Base-by-base conservation (phyloP, 2,888 invertebrate species). In the Globia sparganii region DNA sequence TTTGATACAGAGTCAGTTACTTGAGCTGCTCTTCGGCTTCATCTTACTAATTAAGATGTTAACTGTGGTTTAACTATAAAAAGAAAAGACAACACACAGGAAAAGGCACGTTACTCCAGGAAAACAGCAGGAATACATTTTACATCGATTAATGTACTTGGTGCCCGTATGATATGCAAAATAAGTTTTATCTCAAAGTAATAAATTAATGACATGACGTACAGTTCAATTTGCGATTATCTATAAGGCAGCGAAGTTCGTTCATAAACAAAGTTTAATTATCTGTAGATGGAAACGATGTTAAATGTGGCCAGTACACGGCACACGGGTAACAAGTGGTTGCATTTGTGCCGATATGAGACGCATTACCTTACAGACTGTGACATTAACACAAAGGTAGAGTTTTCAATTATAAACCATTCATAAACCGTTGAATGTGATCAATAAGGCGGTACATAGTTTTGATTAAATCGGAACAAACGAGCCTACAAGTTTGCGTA, bases 391-490 rank as follows among this genome's bases (percentile, higher is more conserved):
- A 77, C 65, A 81, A 80, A 80, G 61, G 72, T 72, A 75, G 34
- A 34, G 34, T 58, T 75, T 80, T 88, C 83, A 83, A 88, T 81
- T 76, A 79, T 77, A 76, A 59, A 78, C 58, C 75, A 83, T 73
- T 75, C 78, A 86, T 86, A 83, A 78, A 72, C 76, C 40, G 46
- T 58, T 56, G 59, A 77, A 34, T 76, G 75, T 69, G 69, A 85
- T 83, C 78, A 77, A 78, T 78, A 75, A 75, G 56, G 70, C 66
- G 74, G 75, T 85, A 89, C 88, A 90, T 79, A 87, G 92, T 91
- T 94, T 93, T 92, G 93, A 94, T 95, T 94, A 93, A 95, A 94
- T 94, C 92, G 88, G 89, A 91, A 92, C 93, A 92, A 93, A 93
- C 91, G 91, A 91, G 94, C 93, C 93, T 94, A 93, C 91, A 93